Conservation (phyloP, 2,888 invertebrate genomes). For the Thyatira batis region DNA sequence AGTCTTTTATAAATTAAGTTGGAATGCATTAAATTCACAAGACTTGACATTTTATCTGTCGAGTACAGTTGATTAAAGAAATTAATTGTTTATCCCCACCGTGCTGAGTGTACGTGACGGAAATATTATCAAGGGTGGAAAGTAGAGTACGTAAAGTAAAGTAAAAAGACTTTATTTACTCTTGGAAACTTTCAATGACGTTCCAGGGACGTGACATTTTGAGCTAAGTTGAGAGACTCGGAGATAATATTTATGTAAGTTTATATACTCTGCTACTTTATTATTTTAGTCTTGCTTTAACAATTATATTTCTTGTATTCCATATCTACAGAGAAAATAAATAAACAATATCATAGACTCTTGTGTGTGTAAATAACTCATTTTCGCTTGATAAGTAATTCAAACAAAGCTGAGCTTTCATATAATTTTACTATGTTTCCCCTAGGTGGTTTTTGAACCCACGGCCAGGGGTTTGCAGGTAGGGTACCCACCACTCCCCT, state of each 20-base stretch:
- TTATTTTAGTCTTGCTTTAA: constrained; percentile 1
- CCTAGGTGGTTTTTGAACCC: too few species aligned
- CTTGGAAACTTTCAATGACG: constrained; percentile 31
- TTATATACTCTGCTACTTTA: constrained; percentile 3
- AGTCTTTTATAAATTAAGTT: constrained; percentile 22
- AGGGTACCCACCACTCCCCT: too few species aligned
- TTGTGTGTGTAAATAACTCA: too few species aligned
- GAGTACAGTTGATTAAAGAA: constrained; percentile 56
- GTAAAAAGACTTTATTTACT: constrained; percentile 23
- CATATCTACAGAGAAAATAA: too few species aligned
- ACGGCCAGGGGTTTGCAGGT: too few species aligned
- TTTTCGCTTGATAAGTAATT: too few species aligned
- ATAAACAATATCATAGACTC: too few species aligned
- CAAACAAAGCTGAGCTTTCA: too few species aligned
- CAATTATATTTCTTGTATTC: not conserved
- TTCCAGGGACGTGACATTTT: constrained; percentile 19
- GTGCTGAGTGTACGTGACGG: constrained; percentile 40
- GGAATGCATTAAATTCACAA: constrained; percentile 23
- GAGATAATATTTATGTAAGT: not conserved
- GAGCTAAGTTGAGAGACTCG: not conserved
- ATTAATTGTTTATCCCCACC: constrained; percentile 59
- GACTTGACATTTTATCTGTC: constrained; percentile 33
- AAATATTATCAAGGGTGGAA: constrained; percentile 33
- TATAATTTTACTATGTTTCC: too few species aligned
- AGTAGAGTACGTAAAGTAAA: constrained; percentile 10